Evolutionary conservation across 2,888 invertebrate species (phyloP).

Genomic region (Epinotia demarniana): DNA sequence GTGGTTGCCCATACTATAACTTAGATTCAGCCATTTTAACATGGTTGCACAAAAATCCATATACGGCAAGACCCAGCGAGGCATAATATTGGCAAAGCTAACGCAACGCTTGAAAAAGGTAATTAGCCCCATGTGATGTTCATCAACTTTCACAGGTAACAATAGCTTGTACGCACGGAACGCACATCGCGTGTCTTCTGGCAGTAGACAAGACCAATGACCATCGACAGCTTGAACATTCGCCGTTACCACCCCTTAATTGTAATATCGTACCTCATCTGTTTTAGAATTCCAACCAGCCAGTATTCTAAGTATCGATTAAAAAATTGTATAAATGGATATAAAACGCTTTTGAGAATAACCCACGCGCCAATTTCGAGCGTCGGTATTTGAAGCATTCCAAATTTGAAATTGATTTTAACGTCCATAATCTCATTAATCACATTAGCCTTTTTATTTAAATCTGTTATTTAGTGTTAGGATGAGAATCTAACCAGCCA

Average conservation of each 20-base stretch:
- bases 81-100: slow-evolving; percentile 30
- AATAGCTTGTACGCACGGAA: slow-evolving; percentile 15
- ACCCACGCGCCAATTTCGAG: no score
- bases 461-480: no score
- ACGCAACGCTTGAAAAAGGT: slow-evolving; percentile 25
- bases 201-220: slow-evolving; percentile 15
- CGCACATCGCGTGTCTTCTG: slow-evolving; percentile 27
- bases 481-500: not conserved
- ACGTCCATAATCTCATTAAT: no score
- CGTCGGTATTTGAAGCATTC: no score
- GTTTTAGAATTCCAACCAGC: not conserved
- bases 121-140: slow-evolving; percentile 29
- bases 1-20: no score
- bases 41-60: slow-evolving; percentile 1
- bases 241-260: not conserved
- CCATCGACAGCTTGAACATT: slow-evolving; percentile 9
- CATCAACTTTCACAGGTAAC: slow-evolving; percentile 30
- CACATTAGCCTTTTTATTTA: no score
- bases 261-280: not conserved
- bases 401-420: no score
- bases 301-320: no score
- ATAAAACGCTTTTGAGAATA: no score
- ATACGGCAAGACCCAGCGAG: slow-evolving; percentile 15
- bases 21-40: not conserved
- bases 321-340: no score